A percentile compares a stretch with the other conserved stretches of the same genome.
Evolutionary conservation across 2,113 vertebrate genomes (phyloP).

Genomic region (Echinops telfairi): DNA sequence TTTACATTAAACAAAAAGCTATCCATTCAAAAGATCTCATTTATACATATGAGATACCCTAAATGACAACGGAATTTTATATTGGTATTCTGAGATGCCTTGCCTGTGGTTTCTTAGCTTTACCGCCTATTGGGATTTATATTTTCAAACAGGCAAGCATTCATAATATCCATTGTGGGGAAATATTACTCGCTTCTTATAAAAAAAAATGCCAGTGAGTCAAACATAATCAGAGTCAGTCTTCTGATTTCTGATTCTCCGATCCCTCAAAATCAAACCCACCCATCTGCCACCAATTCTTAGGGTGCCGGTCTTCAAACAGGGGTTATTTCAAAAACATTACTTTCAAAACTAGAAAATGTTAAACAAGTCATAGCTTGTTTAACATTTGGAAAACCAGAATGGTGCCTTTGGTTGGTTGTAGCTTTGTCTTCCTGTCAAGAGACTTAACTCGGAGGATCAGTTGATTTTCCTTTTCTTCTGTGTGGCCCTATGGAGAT

Average conservation of each 20-base stretch:
- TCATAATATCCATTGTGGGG: background rate
- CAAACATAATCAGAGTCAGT: background rate
- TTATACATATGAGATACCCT: background rate
- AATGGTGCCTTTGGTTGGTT: background rate
- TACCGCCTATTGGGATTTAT: background rate
- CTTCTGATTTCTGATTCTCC: no score
- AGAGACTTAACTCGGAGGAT: background rate
- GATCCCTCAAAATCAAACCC: no score
- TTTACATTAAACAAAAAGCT: background rate
- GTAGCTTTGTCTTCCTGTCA: background rate
- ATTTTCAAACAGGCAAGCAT: background rate
- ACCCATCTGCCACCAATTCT: background rate
- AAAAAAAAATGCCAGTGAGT: background rate
- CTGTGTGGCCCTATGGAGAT: constrained; percentile 1
- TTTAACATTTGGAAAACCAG: background rate
- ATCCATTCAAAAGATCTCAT: background rate
- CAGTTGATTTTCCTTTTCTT: constrained; percentile 2
- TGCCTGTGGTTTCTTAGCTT: background rate
- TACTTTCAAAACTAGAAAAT: background rate
- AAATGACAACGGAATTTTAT: background rate
- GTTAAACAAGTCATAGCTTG: background rate
- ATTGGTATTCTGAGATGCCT: background rate
- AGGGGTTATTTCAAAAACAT: background rate
- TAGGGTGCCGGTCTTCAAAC: background rate
- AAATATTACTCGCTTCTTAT: no score